A percentile compares a stretch with the other conserved stretches of the same genome.
These are phyloP conservation scores for Strix uralensis DNA, from an alignment of 2,113 vertebrate genomes.

Conservation along the genomic window DNA sequence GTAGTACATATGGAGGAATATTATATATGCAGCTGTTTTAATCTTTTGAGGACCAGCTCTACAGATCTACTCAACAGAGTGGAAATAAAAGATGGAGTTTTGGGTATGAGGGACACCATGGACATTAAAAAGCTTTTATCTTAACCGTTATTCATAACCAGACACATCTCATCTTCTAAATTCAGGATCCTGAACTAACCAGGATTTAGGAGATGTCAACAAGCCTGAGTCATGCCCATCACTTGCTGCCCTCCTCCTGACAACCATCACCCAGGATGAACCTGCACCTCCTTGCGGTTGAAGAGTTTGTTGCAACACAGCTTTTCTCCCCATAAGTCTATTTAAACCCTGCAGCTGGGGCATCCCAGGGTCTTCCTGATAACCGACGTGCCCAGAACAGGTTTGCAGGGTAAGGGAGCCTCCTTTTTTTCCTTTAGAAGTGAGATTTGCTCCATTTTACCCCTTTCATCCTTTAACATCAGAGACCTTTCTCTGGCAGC, in stretches of 20 bases:
- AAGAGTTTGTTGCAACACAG: rapidly evolving
- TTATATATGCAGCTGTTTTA: neutral
- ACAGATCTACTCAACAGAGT: neutral
- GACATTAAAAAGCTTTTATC: neutral
- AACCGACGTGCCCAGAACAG: neutral
- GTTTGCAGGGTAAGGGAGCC: neutral
- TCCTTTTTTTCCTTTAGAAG: neutral
- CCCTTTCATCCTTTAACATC: neutral
- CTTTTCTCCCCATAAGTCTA: neutral
- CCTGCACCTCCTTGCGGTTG: neutral
- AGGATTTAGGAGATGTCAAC: neutral
- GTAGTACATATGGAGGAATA: neutral
- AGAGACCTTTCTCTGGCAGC: neutral
- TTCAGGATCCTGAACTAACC: neutral
- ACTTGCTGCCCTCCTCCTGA: neutral
- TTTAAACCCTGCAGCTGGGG: neutral
- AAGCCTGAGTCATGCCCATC: neutral
- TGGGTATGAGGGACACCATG: neutral
- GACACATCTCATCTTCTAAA: neutral
- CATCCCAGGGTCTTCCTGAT: neutral
- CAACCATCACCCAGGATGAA: neutral
- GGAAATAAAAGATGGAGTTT: neutral
- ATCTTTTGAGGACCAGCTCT: neutral
- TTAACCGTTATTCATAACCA: neutral
- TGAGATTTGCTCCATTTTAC: neutral